Evolutionary conservation across 2,113 vertebrate species (phyloP), one percentile per base, ranked within the genome.

Genomic region (Burhinus oedicnemus): DNA sequence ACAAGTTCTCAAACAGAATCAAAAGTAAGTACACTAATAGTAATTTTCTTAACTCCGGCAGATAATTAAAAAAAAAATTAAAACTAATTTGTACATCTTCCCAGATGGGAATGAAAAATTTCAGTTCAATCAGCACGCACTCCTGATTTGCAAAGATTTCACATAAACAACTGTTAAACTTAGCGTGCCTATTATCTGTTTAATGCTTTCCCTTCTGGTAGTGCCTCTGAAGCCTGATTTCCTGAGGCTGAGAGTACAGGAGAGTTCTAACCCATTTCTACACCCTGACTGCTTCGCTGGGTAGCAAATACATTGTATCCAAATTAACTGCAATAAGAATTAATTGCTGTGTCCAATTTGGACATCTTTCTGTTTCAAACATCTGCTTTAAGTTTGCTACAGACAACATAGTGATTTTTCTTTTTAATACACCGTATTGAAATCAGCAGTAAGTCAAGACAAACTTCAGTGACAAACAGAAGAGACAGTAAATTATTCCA

Each of bases 1-100:
- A 2, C 62, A 83, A 52, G 45, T 82, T 96, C 90, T 93, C 71
- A 77, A 87, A 92, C 65, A 83, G 93, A 90, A 81, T 84, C 60
- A 64, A 49, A 93, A 95, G 26, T 18, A 87, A 82, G 34, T 25
- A 68, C 51, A 87, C 61, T 85, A 92, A 96, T 17, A 95, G 89
- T 70, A 88, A 66, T 93, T 87, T 78, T 70, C 64, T 47, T 51
- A 75, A 82, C 38, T 54, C 38, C 6, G 2, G 17, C 55, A 82
- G 57, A 60, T 57, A 62, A 72, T 44, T 60, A 25, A 55, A 49
- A 25, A 55, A 49, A 34, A 49, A 34, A 36, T 29, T 51, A 38
- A 60, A 91, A 44, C 40, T 65, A 71, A 94, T 89, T 77, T 86
- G 42, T n/a, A 5, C 20, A 34, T 78, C 62, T 58, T 89, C 89